Base-by-base conservation (phyloP, 1,140 invertebrate species). In the Pseudomyrmex gracilis region DNA sequence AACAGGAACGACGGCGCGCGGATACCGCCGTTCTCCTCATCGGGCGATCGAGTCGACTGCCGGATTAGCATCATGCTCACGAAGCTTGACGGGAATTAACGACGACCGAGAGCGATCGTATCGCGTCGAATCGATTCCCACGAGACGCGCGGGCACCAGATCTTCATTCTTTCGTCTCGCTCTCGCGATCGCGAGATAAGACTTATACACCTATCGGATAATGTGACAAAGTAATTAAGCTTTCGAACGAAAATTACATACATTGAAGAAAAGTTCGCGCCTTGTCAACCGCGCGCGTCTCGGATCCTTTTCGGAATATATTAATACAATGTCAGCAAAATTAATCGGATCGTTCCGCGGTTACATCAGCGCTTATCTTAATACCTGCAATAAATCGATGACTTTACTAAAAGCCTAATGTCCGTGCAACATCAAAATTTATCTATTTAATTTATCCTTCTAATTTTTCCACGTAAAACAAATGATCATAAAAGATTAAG, bases 31-130 rank as follows among this genome's bases (percentile, higher is more conserved):
- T 68, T 78, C 86, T 89, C 34, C 7, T 34, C 82, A 53, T 74
- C 67, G 66, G 70, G 73, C 70, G 86, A 90, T 86, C 82, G 74
- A 45, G 53, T 78, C 87, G 83, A 87, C 80, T 89, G 87, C 86
- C 84, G 84, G 82, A 89, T 91, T 91, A 90, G 80, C 87, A 90
- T 89, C 86, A 88, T 45, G 63, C 57, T 71, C 74, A 74, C 83
- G 77, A 84, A 61, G 76, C 85, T 66, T 78, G 89, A 89, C 77
- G 78, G 85, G 87, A 84, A 90, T 90, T 90, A 88, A 89, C 73
- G 78, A 77, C 57, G 87, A 86, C 60, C 34, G 34, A 34, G 34
- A 64, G 70, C 84, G 73, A 67, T 80, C 71, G 49, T 87, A 86
- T 80, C 82, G 74, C 84, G 78, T 86, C 73, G 87, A 86, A 84